A percentile compares a stretch with the other conserved stretches of the same genome.
Evolutionary conservation across 2,113 vertebrate genomes (phyloP).

Genomic region (Microtus richardsoni): DNA sequence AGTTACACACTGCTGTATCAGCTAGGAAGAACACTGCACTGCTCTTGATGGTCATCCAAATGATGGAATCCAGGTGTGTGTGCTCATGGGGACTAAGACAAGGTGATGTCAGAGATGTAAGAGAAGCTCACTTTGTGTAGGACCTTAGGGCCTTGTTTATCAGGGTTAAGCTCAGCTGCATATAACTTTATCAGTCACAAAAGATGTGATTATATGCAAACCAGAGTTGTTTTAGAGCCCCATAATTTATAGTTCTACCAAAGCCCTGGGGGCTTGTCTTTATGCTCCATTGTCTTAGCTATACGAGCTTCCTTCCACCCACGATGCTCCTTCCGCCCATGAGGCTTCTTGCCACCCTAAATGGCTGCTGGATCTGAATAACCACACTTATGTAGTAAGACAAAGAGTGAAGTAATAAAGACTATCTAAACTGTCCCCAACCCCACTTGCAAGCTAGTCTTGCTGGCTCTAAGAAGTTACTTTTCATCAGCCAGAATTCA

Average conservation of each 20-base stretch:
- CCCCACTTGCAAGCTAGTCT: background rate
- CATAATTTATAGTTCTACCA: background rate
- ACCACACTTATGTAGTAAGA: background rate
- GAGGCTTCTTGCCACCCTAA: background rate
- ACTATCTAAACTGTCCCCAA: background rate
- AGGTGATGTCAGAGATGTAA: background rate
- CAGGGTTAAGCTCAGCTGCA: background rate
- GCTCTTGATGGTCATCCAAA: background rate
- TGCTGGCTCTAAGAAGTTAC: background rate
- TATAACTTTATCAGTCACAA: background rate
- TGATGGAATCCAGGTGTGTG: background rate
- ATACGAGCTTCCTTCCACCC: background rate
- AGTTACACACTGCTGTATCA: background rate
- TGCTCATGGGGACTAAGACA: background rate
- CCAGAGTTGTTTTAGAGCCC: no score
- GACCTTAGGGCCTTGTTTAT: background rate
- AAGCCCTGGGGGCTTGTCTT: background rate
- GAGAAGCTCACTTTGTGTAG: background rate
- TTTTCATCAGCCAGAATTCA: background rate
- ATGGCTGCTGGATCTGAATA: background rate
- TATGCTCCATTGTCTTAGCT: background rate
- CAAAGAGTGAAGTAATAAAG: background rate
- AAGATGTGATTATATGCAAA: background rate
- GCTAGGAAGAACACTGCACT: background rate
- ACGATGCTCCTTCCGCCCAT: background rate